A percentile compares a stretch with the other conserved stretches of the same genome.
These are phyloP conservation scores for Pseudococcus jackbeardsleyi DNA, from an alignment of 2,888 invertebrate genomes.

Conservation along the genomic window DNA sequence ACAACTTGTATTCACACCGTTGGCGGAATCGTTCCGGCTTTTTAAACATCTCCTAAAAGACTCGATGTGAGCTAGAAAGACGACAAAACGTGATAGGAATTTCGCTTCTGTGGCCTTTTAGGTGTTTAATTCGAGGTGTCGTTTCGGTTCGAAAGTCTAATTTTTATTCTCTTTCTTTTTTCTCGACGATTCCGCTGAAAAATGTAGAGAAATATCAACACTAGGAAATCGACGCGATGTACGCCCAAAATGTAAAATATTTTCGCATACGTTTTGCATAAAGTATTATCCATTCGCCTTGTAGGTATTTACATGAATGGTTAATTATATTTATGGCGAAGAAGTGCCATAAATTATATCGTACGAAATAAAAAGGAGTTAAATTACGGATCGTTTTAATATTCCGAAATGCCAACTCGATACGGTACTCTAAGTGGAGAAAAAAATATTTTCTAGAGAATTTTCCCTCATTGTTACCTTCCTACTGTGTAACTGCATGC, in stretches of 20 bases:
- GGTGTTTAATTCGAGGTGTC: background rate
- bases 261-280: conserved; percentile 37
- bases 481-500: background rate
- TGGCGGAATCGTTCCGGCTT: background rate
- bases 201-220: background rate
- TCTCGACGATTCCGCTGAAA: background rate
- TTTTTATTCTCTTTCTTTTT: background rate
- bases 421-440: background rate
- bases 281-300: background rate
- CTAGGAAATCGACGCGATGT: background rate
- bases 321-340: conserved; percentile 15
- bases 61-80: background rate
- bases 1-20: background rate
- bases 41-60: background rate
- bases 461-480: background rate
- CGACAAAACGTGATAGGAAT: conserved; percentile 40
- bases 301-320: conserved; percentile 10
- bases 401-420: background rate
- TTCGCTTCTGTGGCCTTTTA: background rate
- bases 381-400: conserved; percentile 11
- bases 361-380: background rate
- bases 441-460: background rate
- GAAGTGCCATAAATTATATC: conserved; percentile 27
- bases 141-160: background rate
- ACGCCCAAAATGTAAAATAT: conserved; percentile 35